Base-by-base conservation (phyloP, 1,140 invertebrate species). In the Drosophila ohnishii region DNA sequence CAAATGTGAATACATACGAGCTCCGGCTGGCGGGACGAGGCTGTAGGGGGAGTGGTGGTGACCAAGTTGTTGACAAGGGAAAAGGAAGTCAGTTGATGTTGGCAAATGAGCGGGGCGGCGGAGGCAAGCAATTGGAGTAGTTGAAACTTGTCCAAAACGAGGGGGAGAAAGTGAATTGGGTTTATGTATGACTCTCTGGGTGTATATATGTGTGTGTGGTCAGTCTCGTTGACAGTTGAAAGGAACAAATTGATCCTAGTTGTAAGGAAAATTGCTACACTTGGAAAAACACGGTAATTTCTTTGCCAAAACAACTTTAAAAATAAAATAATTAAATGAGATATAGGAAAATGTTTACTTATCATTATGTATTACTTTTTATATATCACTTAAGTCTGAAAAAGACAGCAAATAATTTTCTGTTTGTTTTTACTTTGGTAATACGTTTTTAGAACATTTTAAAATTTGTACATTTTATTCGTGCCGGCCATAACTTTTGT, bases 1-100 rank as follows among this genome's bases (percentile, higher is more conserved):
- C 77, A 85, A 80, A 78, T 80, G 77, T 71, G 77, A 75, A 62
- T 80, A 71, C 61, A 75, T 64, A 65, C 72, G 58, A 75, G 32
- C 9, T 11, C 28, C 34, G 37, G n/a, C 0, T 14, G 47, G 70
- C 7, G 39, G n/a, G 34, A 35, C 7, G 28, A 14, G n/a, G 51
- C 13, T 30, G 34, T 25, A 2, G 30, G 16, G 16, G 14, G 3
- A 48, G 25, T 28, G 45, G 58, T 6, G n/a, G 39, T 35, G 62
- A 48, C 37, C 48, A 75, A 55, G 72, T 44, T 58, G 72, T 75
- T 75, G 53, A 75, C 73, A 75, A 66, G 61, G 50, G 40, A 62
- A 71, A 50, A 59, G 73, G 72, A 75, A 75, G 72, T 66, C 61
- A 39, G 71, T 75, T 75, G 72, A 59, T 64, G 59, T 65, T 75